Percentiles rank a stretch among this genome's conserved stretches.
Evolutionary conservation across 1,140 invertebrate genomes (phyloP).

Genomic region (Anastatus disparis): DNA sequence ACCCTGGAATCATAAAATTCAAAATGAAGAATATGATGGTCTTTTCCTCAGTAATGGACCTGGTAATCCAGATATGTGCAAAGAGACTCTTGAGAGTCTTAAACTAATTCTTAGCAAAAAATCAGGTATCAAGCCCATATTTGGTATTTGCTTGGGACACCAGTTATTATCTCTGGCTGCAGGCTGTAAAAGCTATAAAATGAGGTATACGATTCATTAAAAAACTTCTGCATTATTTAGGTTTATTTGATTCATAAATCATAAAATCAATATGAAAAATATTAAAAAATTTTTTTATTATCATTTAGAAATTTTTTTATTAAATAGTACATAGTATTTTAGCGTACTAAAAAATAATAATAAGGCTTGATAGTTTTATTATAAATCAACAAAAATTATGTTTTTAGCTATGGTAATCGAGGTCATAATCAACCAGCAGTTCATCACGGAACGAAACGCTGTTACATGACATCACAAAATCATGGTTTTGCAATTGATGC

Average conservation of each 20-base stretch:
- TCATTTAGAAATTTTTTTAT: not conserved
- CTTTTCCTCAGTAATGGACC: conserved; percentile 98
- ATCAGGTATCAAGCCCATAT: conserved; percentile 75
- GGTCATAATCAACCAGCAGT: conserved; percentile 98
- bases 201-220: conserved; percentile 51
- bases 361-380: too few relatives aligned
- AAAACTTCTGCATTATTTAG: too few relatives aligned
- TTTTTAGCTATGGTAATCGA: conserved; percentile 93
- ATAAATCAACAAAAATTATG: conserved; percentile 13
- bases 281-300: not conserved
- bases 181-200: conserved; percentile 60
- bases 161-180: conserved; percentile 88
- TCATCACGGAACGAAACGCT: conserved; percentile 84
- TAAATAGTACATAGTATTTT: too few relatives aligned
- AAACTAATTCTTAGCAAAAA: conserved; percentile 68
- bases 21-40: conserved; percentile 84
- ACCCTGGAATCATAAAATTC: conserved; percentile 87
- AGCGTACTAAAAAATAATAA: too few relatives aligned
- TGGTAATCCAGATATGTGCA: conserved; percentile 89
- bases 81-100: conserved; percentile 81
- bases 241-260: too few relatives aligned
- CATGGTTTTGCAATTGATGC: conserved; percentile 95
- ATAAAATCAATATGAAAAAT: too few relatives aligned
- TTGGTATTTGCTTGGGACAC: conserved; percentile 98
- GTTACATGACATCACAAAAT: conserved; percentile 99